A percentile compares a stretch with the other conserved stretches of the same genome.
Conservation (phyloP, 2,113 vertebrate species). For the Sprattus sprattus region DNA sequence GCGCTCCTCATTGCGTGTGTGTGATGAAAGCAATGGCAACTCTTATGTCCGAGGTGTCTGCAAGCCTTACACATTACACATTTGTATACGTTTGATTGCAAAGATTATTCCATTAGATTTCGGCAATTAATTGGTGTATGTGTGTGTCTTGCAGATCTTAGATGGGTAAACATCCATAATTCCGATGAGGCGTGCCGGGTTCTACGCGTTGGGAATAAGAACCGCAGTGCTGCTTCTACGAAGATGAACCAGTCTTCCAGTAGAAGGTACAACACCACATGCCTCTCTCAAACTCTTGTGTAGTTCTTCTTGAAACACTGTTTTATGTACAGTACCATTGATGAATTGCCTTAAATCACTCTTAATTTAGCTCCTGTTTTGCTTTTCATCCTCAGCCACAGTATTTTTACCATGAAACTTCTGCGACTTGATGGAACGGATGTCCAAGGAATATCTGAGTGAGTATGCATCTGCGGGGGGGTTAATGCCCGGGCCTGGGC, state of each 20-base stretch:
- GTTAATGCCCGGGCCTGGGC: not conserved
- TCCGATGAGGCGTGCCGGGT: conserved; percentile 78
- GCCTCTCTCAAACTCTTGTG: not conserved
- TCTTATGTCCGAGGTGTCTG: conserved; percentile 79
- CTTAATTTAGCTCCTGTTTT: not conserved
- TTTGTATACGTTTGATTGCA: not conserved
- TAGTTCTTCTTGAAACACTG: not conserved
- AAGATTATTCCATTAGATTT: not conserved
- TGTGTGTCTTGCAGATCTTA: conserved; percentile 70
- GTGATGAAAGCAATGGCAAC: conserved; percentile 81
- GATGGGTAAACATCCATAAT: conserved; percentile 81
- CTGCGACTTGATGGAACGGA: conserved; percentile 68
- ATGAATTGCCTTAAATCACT: not conserved
- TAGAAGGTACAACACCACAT: conserved; percentile 72
- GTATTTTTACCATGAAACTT: conserved; percentile 85
- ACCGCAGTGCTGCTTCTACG: conserved; percentile 82
- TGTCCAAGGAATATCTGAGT: conserved; percentile 77
- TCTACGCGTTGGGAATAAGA: conserved; percentile 82
- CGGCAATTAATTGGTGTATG: conserved; percentile 15
- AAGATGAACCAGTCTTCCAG: conserved; percentile 89
- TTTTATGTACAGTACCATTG: no score
- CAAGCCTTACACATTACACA: not conserved
- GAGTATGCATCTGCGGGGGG: conserved; percentile 45
- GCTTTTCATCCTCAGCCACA: conserved; percentile 73
- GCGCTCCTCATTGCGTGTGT: conserved; percentile 75